Conservation (phyloP, 92 coral and sea anemone genomes). For the Plumapathes pennacea region DNA sequence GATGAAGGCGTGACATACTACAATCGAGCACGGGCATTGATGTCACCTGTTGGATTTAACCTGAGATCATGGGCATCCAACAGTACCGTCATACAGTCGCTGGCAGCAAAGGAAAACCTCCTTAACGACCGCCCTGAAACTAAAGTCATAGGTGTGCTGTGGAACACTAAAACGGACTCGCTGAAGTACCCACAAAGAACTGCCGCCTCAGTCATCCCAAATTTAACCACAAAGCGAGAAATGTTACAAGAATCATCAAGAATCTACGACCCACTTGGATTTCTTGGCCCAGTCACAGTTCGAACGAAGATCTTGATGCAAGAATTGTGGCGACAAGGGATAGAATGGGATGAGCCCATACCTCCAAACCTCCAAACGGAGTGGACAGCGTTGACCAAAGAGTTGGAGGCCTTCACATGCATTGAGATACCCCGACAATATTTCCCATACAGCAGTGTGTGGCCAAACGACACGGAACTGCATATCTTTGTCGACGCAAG, state of each 20-base stretch:
- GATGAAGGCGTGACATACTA: conserved; percentile 14
- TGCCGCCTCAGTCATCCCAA: not conserved
- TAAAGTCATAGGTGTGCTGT: conserved; percentile 18
- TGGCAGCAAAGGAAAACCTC: conserved; percentile 26
- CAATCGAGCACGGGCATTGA: conserved; percentile 18
- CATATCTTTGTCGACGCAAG: too few relatives aligned
- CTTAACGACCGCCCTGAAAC: conserved; percentile 6
- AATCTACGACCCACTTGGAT: conserved; percentile 8
- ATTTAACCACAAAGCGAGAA: conserved; percentile 1
- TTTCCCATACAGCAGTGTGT: too few relatives aligned
- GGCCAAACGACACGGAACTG: too few relatives aligned
- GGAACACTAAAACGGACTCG: conserved; percentile 14
- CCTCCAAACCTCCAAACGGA: too few relatives aligned
- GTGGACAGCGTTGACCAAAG: too few relatives aligned
- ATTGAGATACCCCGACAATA: too few relatives aligned
- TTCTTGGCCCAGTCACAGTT: conserved; percentile 5
- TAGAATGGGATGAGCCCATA: too few relatives aligned
- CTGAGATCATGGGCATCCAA: conserved; percentile 54
- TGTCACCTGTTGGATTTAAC: conserved; percentile 34
- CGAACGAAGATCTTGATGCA: too few relatives aligned
- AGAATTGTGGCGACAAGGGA: too few relatives aligned
- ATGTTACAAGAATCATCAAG: conserved; percentile 13
- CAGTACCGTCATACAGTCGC: conserved; percentile 11
- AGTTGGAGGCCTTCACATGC: too few relatives aligned
- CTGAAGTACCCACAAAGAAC: conserved; percentile 2